Base-by-base conservation (phyloP, 2,113 vertebrate species). In the Phrynosoma platyrhinos region DNA sequence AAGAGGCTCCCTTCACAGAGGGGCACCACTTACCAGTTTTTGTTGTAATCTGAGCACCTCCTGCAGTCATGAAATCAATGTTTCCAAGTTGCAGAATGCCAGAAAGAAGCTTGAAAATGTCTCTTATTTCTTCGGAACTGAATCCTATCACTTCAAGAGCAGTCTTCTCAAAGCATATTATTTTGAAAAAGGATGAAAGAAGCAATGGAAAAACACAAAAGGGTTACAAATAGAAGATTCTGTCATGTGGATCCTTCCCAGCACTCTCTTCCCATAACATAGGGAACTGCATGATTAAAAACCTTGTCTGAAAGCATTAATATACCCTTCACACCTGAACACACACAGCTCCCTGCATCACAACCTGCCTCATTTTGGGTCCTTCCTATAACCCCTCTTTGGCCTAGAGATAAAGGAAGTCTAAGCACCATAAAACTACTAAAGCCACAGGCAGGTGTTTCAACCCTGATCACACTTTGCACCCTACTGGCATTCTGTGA, bases 1-100 rank as follows among this genome's bases (percentile, higher is more conserved):
- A 36, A 36, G 36, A 30, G 12, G 7, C n/a, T 21, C 52, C 52
- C 25, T 58, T 88, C 9, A 32, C 23, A 87, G 9, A 5, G 20
- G 82, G 8, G 36, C 47, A 12, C 21, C 55, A 71, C 80, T 64
- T 93, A 98, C 98, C 98, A 8, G 95, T 97, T 96, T 98, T 98
- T 0, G 97, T 98, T 71, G 98, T 98, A 91, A 98, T 92, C 91
- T 99, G 98, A 86, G 98, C 98, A 32, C 98, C 98, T 0, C 98
- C 98, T 16, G 98, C 98, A 2, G 98, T 99, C 98, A 99, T 98
- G 93, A 99, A 99, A 83, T 98, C 98, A 79, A 98, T 94, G 0
- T 99, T 98, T 88, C 98, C 98, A 95, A 99, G 96, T 94, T 98
- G 98, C 85, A 99, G 97, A 4, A 98, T 98, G 20, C 97, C 98